Base-by-base conservation (phyloP, 2,113 vertebrate species). In the Pseudonaja textilis region DNA sequence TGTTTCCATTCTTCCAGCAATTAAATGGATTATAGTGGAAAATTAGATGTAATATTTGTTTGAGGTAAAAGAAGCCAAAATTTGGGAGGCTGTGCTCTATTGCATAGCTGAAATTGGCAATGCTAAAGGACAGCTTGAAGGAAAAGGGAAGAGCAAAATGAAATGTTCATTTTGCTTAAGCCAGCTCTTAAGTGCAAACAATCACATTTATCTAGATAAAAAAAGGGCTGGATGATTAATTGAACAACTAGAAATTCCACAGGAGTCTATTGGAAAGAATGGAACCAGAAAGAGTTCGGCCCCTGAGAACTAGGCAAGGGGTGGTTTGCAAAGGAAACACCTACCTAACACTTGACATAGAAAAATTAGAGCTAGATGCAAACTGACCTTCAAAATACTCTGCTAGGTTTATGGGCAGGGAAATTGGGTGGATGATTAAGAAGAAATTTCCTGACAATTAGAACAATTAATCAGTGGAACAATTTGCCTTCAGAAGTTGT, bases 1-100 rank as follows among this genome's bases (percentile, higher is more conserved):
- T 97, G 93, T 92, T 96, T 89, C 93, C 34, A 94, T 96, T 95
- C 91, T 95, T 95, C 89, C 93, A 34, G 93, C 95, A 93, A 94
- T 96, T 97, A 96, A 96, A 93, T 23, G 85, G 93, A 94, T 96
- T 95, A 95, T 90, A 92, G 92, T 45, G 52, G 86, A 81, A 95
- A 94, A 97, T 86, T 93, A 97, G 97, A 91, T 61, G 87, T 89
- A 91, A 94, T 90, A 94, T 91, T 95, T 95, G 55, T 93, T 94
- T 61, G 87, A 96, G 90, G 92, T 57, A 61, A 93, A 93, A 93
- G 23, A 92, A 74, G 91, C 93, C 69, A 39, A 88, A 61, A 92
- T 16, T 74, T 95, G 90, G 3, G 85, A 92, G 90, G 20, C 55
- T 42, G 61, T 69, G 42, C 29, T 81, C 29, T 93, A 87, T 69